Base-by-base conservation (phyloP, 2,113 vertebrate genomes). In the Pachypanchax playfairii region DNA sequence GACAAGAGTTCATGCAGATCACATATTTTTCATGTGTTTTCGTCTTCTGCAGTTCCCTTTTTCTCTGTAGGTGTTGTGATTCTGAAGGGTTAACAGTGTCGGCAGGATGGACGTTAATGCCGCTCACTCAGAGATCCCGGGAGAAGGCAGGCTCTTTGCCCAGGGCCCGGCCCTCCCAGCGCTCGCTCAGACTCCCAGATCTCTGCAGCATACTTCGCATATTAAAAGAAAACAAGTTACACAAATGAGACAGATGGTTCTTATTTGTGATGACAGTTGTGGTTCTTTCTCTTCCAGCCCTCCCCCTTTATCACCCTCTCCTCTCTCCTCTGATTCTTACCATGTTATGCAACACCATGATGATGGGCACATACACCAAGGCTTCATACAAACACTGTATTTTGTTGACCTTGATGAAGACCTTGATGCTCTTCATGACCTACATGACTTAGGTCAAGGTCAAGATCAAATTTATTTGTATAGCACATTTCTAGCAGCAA, bases 151-250 rank as follows among this genome's bases (percentile, higher is more conserved):
- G 79, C 79, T 85, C n/a, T 83, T 87, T 87, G 77, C 79, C 75
- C 82, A 77, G 81, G 63, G 81, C 82, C 82, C 61, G 36, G 71
- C 81, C 79, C 87, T 89, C 81, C 85, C 71, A 89, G 86, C 85
- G 84, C 85, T 83, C 76, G 85, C 85, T 75, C 89, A 88, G 91
- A 91, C 89, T 92, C 87, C 82, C 74, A 88, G 88, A 92, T 92
- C 88, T 89, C 88, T 75, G 75, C 89, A 86, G 86, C 90, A 92
- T 93, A 91, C 88, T 93, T 93, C 86, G 92, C 88, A 92, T 93
- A 93, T 93, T 92, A 93, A 93, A 93, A 93, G 92, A 92, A 93
- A 93, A 93, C 92, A 93, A 92, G 92, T 93, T 90, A 90, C 91
- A 91, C 90, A 91, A 92, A 92, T 91, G 88, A 92, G 91, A 91